Percentiles rank a stretch among this genome's conserved stretches.
Conservation (phyloP, 2,797 vertebrate genomes). For the Pipistrellus kuhlii region DNA sequence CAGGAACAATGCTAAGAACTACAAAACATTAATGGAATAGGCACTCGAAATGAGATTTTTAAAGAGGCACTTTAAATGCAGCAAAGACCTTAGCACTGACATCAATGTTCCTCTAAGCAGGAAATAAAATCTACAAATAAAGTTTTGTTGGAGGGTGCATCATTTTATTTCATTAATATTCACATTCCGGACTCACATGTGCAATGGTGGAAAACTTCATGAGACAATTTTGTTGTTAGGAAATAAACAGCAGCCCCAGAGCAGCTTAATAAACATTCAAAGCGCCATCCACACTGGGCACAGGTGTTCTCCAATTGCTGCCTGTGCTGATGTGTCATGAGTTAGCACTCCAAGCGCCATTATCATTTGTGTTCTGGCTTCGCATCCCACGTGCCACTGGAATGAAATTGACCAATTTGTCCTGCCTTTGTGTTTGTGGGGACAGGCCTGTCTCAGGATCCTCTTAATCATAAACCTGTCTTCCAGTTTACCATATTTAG, state of each 20-base stretch:
- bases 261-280: slow-evolving; percentile 30
- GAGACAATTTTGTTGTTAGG: slow-evolving; percentile 16
- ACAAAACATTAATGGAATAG: slow-evolving; percentile 62
- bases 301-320: background rate
- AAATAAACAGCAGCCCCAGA: slow-evolving; percentile 35
- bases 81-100: slow-evolving; percentile 49
- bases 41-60: slow-evolving; percentile 76
- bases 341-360: background rate
- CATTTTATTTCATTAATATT: slow-evolving; percentile 76
- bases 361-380: background rate
- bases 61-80: slow-evolving; percentile 82
- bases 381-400: background rate
- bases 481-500: background rate
- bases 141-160: slow-evolving; percentile 72
- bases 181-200: slow-evolving; percentile 15
- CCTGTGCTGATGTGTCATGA: background rate
- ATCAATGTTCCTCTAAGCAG: slow-evolving; percentile 74
- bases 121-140: slow-evolving; percentile 81
- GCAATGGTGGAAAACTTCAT: slow-evolving; percentile 18
- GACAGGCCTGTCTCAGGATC: background rate
- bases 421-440: background rate
- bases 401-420: background rate
- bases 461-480: background rate
- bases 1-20: slow-evolving; percentile 61
- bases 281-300: background rate